phyloP scores from a whole-genome alignment of 1,140 invertebrate genomes.

The Globodera rostochiensis region DNA sequence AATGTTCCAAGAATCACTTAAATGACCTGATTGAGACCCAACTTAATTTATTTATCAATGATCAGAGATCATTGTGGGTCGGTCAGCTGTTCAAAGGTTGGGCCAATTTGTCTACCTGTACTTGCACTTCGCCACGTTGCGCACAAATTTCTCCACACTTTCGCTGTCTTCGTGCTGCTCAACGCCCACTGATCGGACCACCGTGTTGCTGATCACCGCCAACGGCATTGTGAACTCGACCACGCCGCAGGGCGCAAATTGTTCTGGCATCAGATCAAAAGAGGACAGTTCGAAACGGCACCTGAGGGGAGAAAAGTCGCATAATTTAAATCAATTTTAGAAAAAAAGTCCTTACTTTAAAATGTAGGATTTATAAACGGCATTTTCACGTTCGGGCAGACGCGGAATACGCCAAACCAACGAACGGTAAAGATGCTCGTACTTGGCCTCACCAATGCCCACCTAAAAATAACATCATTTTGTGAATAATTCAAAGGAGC shows the following conservation, averaged over 20 bases:
- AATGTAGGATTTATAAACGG: slow-evolving; percentile 63
- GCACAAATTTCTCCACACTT: slow-evolving; percentile 96
- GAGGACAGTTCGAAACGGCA: slow-evolving; percentile 89
- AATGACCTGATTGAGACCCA: too few species aligned
- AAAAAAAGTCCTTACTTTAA: slow-evolving; percentile 47
- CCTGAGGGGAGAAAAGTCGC: slow-evolving; percentile 60
- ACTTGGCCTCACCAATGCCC: slow-evolving; percentile 85
- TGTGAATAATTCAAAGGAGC: neutral
- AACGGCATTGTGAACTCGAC: slow-evolving; percentile 99
- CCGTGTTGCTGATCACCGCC: slow-evolving; percentile 93
- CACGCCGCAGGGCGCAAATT: slow-evolving; percentile 81
- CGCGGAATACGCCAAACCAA: slow-evolving; percentile 94
- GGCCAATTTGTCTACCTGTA: slow-evolving; percentile 71
- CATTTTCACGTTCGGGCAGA: slow-evolving; percentile 63
- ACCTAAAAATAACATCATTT: slow-evolving; percentile 22
- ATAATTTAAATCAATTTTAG: neutral
- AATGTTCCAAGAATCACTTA: neutral
- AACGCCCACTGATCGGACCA: slow-evolving; percentile 89
- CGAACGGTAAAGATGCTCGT: slow-evolving; percentile 93
- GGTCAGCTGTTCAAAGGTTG: neutral
- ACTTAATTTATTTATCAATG: too few species aligned
- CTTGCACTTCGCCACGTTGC: slow-evolving; percentile 92
- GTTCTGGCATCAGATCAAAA: slow-evolving; percentile 93
- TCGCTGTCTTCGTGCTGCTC: slow-evolving; percentile 78
- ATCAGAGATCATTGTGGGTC: too few species aligned